These are phyloP conservation scores for Ptychodera flava DNA, from an alignment of 35 echinoderm and acorn worm species.

Conservation along the genomic window DNA sequence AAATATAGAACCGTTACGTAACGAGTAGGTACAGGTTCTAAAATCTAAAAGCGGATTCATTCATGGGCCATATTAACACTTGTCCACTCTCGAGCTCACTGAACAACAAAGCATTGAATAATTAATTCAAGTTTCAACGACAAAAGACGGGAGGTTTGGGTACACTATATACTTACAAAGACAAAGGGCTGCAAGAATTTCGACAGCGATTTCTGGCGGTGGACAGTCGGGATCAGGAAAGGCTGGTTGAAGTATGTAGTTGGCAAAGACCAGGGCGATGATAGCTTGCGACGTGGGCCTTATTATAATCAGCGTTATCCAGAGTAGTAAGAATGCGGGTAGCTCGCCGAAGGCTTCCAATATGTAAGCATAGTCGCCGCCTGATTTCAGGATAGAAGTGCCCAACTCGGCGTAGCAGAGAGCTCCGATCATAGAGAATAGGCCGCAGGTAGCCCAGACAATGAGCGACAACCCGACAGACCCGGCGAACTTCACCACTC, in stretches of 20 bases:
- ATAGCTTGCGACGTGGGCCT: conserved; percentile 55
- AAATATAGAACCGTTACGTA: too few species aligned
- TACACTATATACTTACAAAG: conserved; percentile 86
- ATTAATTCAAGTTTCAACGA: too few species aligned
- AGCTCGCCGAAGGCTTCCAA: conserved; percentile 51
- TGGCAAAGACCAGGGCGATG: conserved; percentile 62
- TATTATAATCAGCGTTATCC: conserved; percentile 56
- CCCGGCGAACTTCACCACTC: conserved; percentile 55
- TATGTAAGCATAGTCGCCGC: conserved; percentile 77
- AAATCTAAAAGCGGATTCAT: too few species aligned
- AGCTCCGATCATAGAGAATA: conserved; percentile 64
- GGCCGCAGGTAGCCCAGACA: conserved; percentile 62
- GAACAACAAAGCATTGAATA: too few species aligned
- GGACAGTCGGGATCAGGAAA: conserved; percentile 24
- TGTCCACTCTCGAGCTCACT: too few species aligned
- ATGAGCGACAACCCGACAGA: conserved; percentile 64
- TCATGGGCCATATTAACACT: too few species aligned
- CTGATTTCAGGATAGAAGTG: conserved; percentile 60
- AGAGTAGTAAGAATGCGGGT: conserved; percentile 64
- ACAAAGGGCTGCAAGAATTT: conserved; percentile 71
- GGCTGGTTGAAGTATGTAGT: conserved; percentile 40
- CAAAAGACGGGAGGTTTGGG: too few species aligned
- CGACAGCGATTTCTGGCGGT: conserved; percentile 24
- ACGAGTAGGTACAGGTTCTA: too few species aligned
- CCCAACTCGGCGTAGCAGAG: conserved; percentile 85